Conservation (phyloP, 2,113 vertebrate genomes). For the Orthonyx spaldingii region DNA sequence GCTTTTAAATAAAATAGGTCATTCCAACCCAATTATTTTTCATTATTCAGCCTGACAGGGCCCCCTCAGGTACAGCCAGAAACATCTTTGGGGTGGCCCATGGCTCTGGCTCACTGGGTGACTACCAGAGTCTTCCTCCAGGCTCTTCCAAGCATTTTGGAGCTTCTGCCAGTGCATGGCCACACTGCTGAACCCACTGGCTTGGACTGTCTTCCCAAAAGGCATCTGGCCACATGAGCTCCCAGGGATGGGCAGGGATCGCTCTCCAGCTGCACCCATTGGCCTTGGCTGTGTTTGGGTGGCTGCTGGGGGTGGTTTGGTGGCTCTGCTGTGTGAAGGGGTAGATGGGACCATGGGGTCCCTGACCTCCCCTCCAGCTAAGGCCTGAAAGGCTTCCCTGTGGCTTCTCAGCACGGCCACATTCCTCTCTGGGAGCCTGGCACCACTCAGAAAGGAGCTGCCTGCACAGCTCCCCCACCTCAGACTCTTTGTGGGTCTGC, state of each 20-base stretch:
- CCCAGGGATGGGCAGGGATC: neutral
- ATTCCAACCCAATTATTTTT: neutral
- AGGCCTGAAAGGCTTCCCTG: neutral
- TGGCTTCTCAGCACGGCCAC: neutral
- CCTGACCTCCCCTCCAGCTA: neutral
- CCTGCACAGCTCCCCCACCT: accelerated
- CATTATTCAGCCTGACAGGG: neutral
- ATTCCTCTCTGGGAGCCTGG: neutral
- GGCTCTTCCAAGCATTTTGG: neutral
- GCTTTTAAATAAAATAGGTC: neutral
- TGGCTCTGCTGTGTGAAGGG: neutral
- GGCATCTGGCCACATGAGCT: neutral
- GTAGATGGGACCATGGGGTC: too few relatives aligned
- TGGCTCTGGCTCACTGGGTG: neutral
- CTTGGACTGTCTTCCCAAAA: neutral
- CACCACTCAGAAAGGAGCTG: accelerated
- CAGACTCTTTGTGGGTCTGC: neutral
- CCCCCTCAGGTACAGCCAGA: neutral
- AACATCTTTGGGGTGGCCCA: neutral
- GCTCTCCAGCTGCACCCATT: neutral
- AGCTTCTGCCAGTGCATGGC: neutral
- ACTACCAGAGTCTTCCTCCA: neutral
- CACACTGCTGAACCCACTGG: neutral
- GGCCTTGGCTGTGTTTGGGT: neutral
- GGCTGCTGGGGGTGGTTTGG: neutral